Percentiles rank a stretch among this genome's conserved stretches.
phyloP scores from a whole-genome alignment of 2,797 vertebrate genomes.

The Girardinus metallicus region DNA sequence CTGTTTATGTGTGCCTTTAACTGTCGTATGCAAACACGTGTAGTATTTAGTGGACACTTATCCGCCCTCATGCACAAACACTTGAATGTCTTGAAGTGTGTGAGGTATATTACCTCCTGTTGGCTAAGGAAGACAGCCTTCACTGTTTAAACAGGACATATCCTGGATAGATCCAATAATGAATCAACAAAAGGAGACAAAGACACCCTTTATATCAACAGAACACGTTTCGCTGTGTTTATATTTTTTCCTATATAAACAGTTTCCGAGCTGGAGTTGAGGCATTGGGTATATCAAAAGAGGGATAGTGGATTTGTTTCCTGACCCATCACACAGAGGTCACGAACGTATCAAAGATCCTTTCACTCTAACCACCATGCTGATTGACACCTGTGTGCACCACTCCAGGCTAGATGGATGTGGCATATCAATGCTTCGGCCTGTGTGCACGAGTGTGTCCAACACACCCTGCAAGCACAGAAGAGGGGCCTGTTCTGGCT shows the following conservation, averaged over 20 bases:
- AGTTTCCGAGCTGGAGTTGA: not conserved
- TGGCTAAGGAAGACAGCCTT: conserved; percentile 7
- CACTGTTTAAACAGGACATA: conserved; percentile 64
- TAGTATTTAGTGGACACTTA: conserved; percentile 13
- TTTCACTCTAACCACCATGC: conserved; percentile 67
- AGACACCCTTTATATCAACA: conserved; percentile 41
- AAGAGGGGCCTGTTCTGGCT: conserved; percentile 70
- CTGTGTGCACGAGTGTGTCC: conserved; percentile 54
- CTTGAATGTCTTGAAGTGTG: conserved; percentile 34
- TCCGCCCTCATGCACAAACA: conserved; percentile 47
- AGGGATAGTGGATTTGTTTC: conserved; percentile 4
- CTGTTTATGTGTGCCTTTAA: conserved; percentile 6
- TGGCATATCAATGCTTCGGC: conserved; percentile 66
- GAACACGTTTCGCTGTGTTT: not conserved
- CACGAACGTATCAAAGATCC: conserved; percentile 57
- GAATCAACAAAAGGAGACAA: conserved; percentile 33
- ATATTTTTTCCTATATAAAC: not conserved
- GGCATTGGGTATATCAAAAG: not conserved
- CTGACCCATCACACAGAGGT: conserved; percentile 16
- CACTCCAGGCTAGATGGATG: conserved; percentile 49
- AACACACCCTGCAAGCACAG: conserved; percentile 63
- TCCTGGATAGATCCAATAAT: conserved; percentile 55
- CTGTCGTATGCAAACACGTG: conserved; percentile 39
- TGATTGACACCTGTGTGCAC: conserved; percentile 77
- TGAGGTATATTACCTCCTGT: conserved; percentile 27